A percentile compares a stretch with the other conserved stretches of the same genome.
phyloP scores from a whole-genome alignment of 1,140 invertebrate species.

The Sogatella furcifera region DNA sequence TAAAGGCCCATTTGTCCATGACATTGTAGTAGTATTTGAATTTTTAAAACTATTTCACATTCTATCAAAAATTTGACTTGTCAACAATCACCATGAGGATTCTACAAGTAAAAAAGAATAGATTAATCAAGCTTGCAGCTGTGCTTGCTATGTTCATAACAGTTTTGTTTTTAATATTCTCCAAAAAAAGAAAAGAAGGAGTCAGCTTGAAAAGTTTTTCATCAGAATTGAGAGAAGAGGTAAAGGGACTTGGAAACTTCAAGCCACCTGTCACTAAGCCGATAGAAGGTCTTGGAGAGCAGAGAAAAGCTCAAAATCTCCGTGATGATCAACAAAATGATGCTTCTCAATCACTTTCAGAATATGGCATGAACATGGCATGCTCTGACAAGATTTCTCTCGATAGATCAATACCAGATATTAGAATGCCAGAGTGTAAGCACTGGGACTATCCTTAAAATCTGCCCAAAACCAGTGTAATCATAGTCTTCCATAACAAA shows the following conservation, averaged over 20 bases:
- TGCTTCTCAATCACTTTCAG: constrained; percentile 58
- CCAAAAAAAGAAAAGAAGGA: no score
- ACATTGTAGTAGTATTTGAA: no score
- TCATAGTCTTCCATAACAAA: constrained; percentile 98
- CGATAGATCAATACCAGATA: constrained; percentile 75
- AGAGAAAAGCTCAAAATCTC: constrained; percentile 63
- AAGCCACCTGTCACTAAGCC: constrained; percentile 47
- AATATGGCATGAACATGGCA: constrained; percentile 96
- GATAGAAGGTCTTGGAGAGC: constrained; percentile 71
- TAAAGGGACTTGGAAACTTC: constrained; percentile 46
- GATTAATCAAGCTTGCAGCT: background rate
- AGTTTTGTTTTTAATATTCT: no score
- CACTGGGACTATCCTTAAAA: constrained; percentile 91
- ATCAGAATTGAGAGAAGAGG: background rate
- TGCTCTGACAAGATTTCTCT: constrained; percentile 87
- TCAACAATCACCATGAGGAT: background rate
- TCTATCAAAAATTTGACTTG: no score
- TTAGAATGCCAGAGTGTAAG: constrained; percentile 81
- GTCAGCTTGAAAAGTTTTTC: no score
- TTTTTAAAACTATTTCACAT: no score
- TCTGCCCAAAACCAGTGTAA: constrained; percentile 85
- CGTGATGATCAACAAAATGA: constrained; percentile 64
- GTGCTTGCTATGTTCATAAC: no score
- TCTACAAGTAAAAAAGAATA: background rate
- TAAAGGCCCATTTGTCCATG: no score